Evolutionary conservation across 2,888 invertebrate species (phyloP), one percentile per base, ranked within the genome.

Genomic region (Scaeva pyrastri): DNA sequence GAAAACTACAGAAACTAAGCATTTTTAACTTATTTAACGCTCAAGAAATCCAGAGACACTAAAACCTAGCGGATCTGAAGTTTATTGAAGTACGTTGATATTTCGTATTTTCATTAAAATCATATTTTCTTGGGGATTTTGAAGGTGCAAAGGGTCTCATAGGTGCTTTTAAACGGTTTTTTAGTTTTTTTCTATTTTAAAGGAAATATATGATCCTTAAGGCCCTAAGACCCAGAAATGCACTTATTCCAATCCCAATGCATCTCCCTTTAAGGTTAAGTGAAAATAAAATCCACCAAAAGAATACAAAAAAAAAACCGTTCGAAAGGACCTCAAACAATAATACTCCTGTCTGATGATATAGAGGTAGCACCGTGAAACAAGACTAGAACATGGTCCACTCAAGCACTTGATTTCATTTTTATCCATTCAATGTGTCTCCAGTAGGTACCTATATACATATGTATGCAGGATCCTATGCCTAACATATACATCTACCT

Each of bases 341-440:
- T 58, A 36, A 66, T 60, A 64, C 71, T 73, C 58, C 16, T 58
- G 41, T 52, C 16, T 58, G 41, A 52, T 52, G 52, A 14, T 7
- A 23, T 52, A 52, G 7, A 19, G 8, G 26, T 16, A 50, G 23
- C 50, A 56, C 74, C 73, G 62, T 71, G 74, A 74, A 82, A 66
- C 70, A 71, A 62, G 52, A 64, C 84, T 39, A 36, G 26, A 66
- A 39, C 78, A 68, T 43, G 66, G 45, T 62, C 50, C 62, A 52
- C 60, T 45, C 23, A 16, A 73, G 60, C 48, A 75, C 39, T 79
- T 68, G 75, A 52, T 68, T 70, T 64, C 52, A 62, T 72, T 76
- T 76, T 72, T 76, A 77, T 86, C 45, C 76, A 74, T 62, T 82
- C 82, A 55, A 72, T 73, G 81, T 72, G 55, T 81, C 70, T 64